Conservation (phyloP, 2,113 vertebrate genomes). For the Pseudolaguvia tuberculata region DNA sequence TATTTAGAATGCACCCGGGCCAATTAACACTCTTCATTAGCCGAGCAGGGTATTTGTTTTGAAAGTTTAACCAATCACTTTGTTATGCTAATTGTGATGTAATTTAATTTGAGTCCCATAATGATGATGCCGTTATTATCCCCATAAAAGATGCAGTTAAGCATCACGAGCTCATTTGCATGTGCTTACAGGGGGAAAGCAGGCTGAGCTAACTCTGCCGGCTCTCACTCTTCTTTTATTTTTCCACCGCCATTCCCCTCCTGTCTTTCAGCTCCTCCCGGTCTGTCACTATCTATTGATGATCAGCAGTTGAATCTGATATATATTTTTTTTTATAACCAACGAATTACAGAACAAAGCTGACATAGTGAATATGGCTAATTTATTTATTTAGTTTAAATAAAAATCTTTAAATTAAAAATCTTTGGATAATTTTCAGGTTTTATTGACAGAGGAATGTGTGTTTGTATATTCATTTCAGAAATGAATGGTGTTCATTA, state of each 20-base stretch:
- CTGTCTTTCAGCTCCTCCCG: conserved; percentile 91
- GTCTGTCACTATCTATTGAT: conserved; percentile 89
- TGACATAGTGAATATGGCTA: background rate
- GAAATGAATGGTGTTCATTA: conserved; percentile 42
- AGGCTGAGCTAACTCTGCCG: conserved; percentile 83
- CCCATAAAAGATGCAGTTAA: conserved; percentile 99
- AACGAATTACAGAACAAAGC: conserved; percentile 78
- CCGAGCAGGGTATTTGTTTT: conserved; percentile 99
- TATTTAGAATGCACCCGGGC: conserved; percentile 92
- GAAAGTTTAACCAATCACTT: conserved; percentile 99
- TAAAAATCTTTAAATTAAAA: too few relatives aligned
- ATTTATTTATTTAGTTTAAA: conserved; percentile 39
- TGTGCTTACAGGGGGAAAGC: conserved; percentile 92
- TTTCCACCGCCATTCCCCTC: conserved; percentile 92
- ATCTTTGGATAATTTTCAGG: background rate
- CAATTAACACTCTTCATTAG: conserved; percentile 99
- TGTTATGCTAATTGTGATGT: conserved; percentile 99
- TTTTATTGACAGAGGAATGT: background rate
- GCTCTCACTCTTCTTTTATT: conserved; percentile 89
- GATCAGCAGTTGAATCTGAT: conserved; percentile 90
- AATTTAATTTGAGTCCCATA: conserved; percentile 99
- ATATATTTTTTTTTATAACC: conserved; percentile 75
- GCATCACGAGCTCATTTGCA: conserved; percentile 99
- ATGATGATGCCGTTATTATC: conserved; percentile 99
- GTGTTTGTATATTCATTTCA: background rate